Evolutionary conservation across 2,797 vertebrate species (phyloP).

Genomic region (Gallinago solitaria): DNA sequence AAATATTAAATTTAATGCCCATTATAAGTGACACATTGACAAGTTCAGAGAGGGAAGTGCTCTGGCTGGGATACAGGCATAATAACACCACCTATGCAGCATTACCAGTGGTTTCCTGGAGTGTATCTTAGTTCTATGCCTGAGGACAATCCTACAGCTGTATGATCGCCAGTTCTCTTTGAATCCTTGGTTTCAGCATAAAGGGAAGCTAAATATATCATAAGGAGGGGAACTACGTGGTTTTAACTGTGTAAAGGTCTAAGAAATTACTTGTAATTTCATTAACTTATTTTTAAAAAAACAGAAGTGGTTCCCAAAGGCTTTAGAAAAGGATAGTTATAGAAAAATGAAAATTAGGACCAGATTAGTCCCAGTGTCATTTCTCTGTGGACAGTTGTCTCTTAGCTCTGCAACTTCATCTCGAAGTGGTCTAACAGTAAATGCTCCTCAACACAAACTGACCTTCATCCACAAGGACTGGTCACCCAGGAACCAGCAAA

Average conservation of each 20-base stretch:
- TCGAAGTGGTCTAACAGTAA: not conserved
- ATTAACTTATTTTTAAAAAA: not conserved
- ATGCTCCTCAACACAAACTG: not conserved
- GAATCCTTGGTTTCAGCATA: not conserved
- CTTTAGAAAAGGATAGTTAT: not conserved
- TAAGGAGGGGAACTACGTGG: not conserved
- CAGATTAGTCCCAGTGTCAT: not conserved
- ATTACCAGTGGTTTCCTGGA: not conserved
- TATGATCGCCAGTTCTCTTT: not conserved
- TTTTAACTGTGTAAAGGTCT: not conserved
- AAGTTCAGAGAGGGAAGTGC: not conserved
- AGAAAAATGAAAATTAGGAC: not conserved
- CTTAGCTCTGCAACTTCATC: not conserved
- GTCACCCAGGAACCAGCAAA: not conserved
- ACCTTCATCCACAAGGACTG: not conserved
- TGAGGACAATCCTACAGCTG: not conserved
- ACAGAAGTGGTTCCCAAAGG: not conserved
- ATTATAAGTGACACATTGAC: not conserved
- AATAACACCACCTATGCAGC: not conserved
- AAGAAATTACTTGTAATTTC: not conserved
- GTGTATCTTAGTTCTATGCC: not conserved
- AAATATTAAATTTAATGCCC: slow-evolving; percentile 6
- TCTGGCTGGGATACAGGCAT: not conserved
- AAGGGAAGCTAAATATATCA: not conserved
- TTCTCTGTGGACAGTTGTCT: not conserved